Evolutionary conservation across 2,113 vertebrate species (phyloP).

Genomic region (Rhabdornis inornatus): DNA sequence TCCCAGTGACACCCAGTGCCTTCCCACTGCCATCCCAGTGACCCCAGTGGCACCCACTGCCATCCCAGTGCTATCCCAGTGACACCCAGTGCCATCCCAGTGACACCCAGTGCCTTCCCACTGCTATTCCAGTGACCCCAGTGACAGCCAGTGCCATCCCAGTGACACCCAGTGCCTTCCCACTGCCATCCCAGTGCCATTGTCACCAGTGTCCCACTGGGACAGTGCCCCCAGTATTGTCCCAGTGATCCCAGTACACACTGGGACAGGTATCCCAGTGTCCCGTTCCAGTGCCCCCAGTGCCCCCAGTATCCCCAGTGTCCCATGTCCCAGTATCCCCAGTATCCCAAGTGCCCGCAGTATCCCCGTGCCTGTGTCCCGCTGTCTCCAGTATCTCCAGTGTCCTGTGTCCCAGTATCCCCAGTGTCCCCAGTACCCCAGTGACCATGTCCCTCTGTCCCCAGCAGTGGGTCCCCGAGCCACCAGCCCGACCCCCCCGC

Average conservation of each 20-base stretch:
- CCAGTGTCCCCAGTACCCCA: neutral
- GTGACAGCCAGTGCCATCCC: no score
- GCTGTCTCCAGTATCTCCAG: neutral
- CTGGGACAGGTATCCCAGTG: neutral
- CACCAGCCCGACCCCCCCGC: neutral
- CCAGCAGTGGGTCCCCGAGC: neutral
- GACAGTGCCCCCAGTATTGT: neutral
- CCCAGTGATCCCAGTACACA: no score
- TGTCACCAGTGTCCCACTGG: neutral
- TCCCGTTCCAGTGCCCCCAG: neutral
- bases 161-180: no score
- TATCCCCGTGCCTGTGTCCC: neutral
- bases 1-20: no score
- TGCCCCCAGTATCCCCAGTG: neutral
- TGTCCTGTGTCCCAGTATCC: no score
- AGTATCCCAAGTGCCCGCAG: neutral
- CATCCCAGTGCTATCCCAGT: accelerated
- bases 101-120: neutral
- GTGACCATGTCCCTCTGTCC: neutral
- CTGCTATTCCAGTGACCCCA: neutral
- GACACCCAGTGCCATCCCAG: neutral
- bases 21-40: neutral
- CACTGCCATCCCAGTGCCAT: neutral
- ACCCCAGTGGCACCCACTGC: neutral
- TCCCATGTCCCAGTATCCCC: neutral